A percentile compares a stretch with the other conserved stretches of the same genome.
These are phyloP conservation scores for Phthorimaea operculella DNA, from an alignment of 1,140 invertebrate genomes.

Conservation along the genomic window DNA sequence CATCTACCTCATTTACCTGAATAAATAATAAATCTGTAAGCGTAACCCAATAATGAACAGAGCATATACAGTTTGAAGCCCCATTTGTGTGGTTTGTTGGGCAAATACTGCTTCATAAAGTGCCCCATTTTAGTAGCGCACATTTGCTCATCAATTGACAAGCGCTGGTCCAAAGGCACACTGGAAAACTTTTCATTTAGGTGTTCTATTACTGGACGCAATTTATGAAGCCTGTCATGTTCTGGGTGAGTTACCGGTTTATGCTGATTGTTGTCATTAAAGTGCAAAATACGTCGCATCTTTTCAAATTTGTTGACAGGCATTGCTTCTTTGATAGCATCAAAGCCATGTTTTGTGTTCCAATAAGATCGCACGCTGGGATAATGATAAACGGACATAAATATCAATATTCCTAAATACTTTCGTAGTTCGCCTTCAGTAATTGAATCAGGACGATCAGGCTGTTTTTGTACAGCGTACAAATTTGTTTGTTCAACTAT, in stretches of 20 bases:
- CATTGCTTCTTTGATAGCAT: background rate
- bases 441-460: background rate
- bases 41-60: background rate
- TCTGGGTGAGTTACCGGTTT: slow-evolving; percentile 29
- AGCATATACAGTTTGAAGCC: slow-evolving; percentile 1
- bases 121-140: slow-evolving; percentile 37
- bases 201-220: slow-evolving; percentile 28
- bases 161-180: slow-evolving; percentile 29
- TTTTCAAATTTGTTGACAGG: slow-evolving; percentile 35
- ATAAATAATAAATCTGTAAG: background rate
- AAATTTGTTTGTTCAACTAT: background rate
- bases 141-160: slow-evolving; percentile 44
- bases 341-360: background rate
- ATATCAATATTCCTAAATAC: background rate
- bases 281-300: slow-evolving; percentile 32
- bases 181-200: slow-evolving; percentile 27
- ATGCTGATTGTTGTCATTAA: too few species aligned
- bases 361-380: background rate
- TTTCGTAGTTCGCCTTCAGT: background rate
- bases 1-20: background rate
- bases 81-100: slow-evolving; percentile 24
- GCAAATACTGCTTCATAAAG: too few species aligned
- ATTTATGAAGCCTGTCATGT: slow-evolving; percentile 45
- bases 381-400: background rate
- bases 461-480: background rate